A percentile compares a stretch with the other conserved stretches of the same genome.
These are phyloP conservation scores for Elaphurus davidianus DNA, from an alignment of 2,113 vertebrate species.

Conservation along the genomic window DNA sequence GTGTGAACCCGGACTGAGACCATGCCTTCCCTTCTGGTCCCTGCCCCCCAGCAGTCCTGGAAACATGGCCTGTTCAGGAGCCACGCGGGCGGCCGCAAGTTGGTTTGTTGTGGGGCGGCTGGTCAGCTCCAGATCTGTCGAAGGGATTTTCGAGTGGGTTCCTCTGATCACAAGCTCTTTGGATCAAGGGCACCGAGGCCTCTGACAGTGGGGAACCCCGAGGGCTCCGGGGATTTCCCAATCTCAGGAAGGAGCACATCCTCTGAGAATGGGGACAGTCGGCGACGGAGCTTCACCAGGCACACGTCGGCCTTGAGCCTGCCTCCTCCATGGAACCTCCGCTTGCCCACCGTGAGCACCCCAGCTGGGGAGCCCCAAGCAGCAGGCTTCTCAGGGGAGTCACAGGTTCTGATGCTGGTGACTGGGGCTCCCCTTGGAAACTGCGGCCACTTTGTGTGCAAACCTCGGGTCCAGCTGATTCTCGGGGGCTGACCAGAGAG, in stretches of 20 bases:
- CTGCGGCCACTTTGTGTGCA: not conserved
- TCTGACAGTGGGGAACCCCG: too few species aligned
- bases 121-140: fast-evolving
- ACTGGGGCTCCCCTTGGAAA: too few species aligned
- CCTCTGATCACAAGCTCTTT: not conserved
- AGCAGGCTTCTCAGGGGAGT: not conserved
- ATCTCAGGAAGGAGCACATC: not conserved
- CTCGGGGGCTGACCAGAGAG: not conserved
- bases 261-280: fast-evolving
- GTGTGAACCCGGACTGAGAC: not conserved
- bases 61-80: too few species aligned
- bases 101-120: fast-evolving
- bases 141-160: not conserved
- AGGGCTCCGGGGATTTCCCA: not conserved
- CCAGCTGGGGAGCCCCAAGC: not conserved
- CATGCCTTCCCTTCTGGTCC: not conserved
- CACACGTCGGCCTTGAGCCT: not conserved
- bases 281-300: fast-evolving
- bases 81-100: fast-evolving
- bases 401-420: not conserved
- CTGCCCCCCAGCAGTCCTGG: not conserved
- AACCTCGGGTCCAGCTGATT: fast-evolving
- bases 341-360: fast-evolving
- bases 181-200: not conserved
- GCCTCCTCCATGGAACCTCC: fast-evolving